Evolutionary conservation across 2,113 vertebrate genomes (phyloP).

Genomic region (Coptodon bakossiorum): DNA sequence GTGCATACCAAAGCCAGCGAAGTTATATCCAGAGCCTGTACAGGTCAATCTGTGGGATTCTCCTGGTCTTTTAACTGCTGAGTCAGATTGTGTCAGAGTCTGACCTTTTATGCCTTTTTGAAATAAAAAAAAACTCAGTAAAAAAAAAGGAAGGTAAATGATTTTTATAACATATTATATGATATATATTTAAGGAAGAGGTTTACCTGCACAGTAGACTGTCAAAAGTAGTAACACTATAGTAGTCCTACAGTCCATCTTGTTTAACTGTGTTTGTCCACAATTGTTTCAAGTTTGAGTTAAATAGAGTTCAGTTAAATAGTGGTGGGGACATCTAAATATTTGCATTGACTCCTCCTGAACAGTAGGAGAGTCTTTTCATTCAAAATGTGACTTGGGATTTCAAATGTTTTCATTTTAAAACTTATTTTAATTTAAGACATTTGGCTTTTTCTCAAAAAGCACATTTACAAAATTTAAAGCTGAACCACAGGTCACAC

Average conservation of each 20-base stretch:
- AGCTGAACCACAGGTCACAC: not conserved
- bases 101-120: not conserved
- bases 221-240: not conserved
- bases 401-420: not conserved
- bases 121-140: not conserved
- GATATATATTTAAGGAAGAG: not conserved
- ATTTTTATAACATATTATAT: not conserved
- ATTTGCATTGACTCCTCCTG: not conserved
- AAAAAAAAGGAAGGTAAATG: accelerated
- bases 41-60: no score
- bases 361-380: not conserved
- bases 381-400: accelerated
- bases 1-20: no score
- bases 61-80: no score
- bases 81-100: no score
- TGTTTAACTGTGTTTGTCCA: not conserved
- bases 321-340: not conserved
- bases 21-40: no score
- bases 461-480: not conserved
- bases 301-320: not conserved
- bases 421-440: not conserved
- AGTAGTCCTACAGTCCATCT: not conserved
- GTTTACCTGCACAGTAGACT: not conserved
- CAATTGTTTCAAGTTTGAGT: not conserved
- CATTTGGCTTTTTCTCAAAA: not conserved